Conservation (phyloP, 2,797 vertebrate genomes). For the Lithobates pipiens region DNA sequence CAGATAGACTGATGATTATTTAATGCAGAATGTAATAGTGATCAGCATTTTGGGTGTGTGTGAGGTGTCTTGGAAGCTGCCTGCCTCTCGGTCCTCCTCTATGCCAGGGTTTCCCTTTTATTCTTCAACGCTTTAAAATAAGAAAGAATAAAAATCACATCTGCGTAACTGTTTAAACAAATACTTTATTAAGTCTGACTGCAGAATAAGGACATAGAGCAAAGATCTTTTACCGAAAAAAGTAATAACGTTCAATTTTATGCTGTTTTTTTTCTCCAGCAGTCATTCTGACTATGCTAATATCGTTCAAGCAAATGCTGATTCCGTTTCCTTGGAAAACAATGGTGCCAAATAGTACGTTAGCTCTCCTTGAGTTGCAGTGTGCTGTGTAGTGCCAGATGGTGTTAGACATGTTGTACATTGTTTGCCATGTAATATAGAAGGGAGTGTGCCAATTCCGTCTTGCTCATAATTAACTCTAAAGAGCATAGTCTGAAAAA, state of each 20-base stretch:
- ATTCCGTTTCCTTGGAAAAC: constrained; percentile 32
- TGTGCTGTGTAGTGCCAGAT: constrained; percentile 12
- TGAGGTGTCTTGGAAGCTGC: constrained; percentile 54
- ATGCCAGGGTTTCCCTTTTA: constrained; percentile 37
- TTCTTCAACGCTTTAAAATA: neutral
- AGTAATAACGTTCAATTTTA: constrained; percentile 3
- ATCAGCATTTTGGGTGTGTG: constrained; percentile 53
- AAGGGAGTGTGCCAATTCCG: neutral
- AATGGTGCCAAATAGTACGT: constrained; percentile 28
- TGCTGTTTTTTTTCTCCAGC: neutral
- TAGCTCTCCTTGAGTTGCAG: constrained; percentile 31
- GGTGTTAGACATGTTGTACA: constrained; percentile 17
- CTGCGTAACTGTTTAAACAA: constrained; percentile 41
- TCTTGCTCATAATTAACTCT: neutral
- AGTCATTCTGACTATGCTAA: constrained; percentile 12
- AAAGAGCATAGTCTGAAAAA: neutral
- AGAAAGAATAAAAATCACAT: constrained; percentile 19
- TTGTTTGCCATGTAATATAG: constrained; percentile 20
- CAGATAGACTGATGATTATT: constrained; percentile 62
- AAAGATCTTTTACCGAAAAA: constrained; percentile 37
- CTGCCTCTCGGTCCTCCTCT: constrained; percentile 31
- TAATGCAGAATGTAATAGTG: constrained; percentile 59
- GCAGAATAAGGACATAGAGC: constrained; percentile 39
- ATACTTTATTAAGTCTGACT: constrained; percentile 50
- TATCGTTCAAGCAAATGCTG: constrained; percentile 32